Conservation (phyloP, 1,140 invertebrate genomes). For the Euborellia annulipes region DNA sequence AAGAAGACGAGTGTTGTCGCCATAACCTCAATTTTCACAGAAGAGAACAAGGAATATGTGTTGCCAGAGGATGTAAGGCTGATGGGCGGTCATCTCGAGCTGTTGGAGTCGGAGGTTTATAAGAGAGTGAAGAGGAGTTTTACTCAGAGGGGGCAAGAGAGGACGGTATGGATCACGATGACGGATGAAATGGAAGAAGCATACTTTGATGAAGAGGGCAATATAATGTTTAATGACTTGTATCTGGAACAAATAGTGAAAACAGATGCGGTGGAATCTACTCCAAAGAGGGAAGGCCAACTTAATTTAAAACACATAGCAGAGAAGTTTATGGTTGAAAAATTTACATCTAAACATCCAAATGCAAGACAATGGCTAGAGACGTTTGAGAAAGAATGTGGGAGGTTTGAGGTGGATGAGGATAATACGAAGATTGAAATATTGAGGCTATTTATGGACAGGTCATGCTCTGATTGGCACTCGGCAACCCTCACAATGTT, state of each 20-base stretch:
- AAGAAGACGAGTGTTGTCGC: slow-evolving; percentile 11
- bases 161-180: slow-evolving; percentile 13
- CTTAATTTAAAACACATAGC: too few relatives aligned
- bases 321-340: too few relatives aligned
- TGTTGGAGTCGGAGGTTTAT: slow-evolving; percentile 12
- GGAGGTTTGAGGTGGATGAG: not conserved
- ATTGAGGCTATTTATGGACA: slow-evolving; percentile 18
- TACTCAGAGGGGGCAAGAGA: slow-evolving; percentile 12
- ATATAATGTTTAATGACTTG: slow-evolving; percentile 10
- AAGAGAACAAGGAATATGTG: slow-evolving; percentile 11
- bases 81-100: slow-evolving; percentile 7
- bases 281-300: too few relatives aligned
- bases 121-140: slow-evolving; percentile 14
- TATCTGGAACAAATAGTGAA: slow-evolving; percentile 10
- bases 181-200: slow-evolving; percentile 6
- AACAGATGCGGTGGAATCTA: not conserved
- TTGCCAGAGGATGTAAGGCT: slow-evolving; percentile 10
- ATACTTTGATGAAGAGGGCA: slow-evolving; percentile 12
- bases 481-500: too few relatives aligned
- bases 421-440: slow-evolving; percentile 4
- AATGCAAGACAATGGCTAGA: too few relatives aligned
- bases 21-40: slow-evolving; percentile 14
- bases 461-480: slow-evolving; percentile 21
- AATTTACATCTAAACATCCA: too few relatives aligned
- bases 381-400: too few relatives aligned